Conservation (phyloP, 2,113 vertebrate species). For the Orthonyx spaldingii region DNA sequence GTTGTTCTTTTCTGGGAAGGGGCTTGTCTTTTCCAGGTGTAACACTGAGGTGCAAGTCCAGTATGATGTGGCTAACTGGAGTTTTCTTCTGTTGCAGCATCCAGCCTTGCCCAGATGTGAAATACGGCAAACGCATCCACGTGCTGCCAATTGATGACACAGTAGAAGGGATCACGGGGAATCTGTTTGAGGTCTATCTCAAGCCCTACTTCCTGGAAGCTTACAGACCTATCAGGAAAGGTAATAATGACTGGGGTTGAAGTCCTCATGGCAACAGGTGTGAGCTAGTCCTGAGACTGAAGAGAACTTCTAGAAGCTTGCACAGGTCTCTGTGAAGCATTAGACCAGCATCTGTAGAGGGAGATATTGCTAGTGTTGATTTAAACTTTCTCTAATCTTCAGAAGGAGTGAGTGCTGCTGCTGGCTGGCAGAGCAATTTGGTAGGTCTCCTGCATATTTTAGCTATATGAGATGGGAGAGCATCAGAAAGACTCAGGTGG, state of each 20-base stretch:
- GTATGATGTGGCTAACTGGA: background rate
- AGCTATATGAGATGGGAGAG: background rate
- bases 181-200: constrained; percentile 97
- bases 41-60: background rate
- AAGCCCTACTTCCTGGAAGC: constrained; percentile 98
- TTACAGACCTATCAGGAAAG: constrained; percentile 98
- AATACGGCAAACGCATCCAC: constrained; percentile 96
- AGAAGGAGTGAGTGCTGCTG: background rate
- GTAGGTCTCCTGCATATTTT: background rate
- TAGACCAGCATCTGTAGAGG: background rate
- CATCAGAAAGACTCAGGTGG: background rate
- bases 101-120: constrained; percentile 98
- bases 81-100: constrained; percentile 81
- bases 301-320: background rate
- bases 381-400: background rate
- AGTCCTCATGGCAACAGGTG: background rate
- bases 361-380: background rate
- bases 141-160: constrained; percentile 98
- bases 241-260: constrained; percentile 49
- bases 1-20: background rate
- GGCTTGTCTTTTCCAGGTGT: background rate
- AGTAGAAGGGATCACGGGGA: constrained; percentile 96
- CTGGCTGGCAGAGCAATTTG: background rate
- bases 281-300: background rate
- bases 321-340: background rate